Evolutionary conservation across 2,888 invertebrate species (phyloP), one percentile per base, ranked within the genome.

Genomic region (Trypoxylon attenuatum): DNA sequence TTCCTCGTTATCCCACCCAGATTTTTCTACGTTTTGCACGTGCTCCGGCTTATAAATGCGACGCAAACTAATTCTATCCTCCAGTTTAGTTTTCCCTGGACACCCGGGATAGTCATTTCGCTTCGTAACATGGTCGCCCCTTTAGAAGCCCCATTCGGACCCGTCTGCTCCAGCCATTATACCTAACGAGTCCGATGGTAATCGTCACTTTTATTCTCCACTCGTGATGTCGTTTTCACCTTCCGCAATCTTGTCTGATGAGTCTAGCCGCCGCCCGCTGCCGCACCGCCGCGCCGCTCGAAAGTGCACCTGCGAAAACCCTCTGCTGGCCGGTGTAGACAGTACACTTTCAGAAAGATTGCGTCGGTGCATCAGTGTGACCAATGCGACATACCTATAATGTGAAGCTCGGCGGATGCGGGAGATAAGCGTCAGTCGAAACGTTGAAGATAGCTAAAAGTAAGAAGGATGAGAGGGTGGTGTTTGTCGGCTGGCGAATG

Each of bases 311-410:
- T 13, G 13, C 33, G 13, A 33, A 33, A 33, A 33, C 33, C 3
- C 6, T 2, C 13, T 29, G n/a, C 33, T 13, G 13, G 33, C 10
- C n/a, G 33, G 2, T 13, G 33, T 33, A 6, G 10, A 10, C n/a
- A 13, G 33, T 33, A 10, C n/a, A 13, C 33, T 33, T n/a, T 33
- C 33, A 33, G n/a, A 4, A 33, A 33, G 33, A 33, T 64, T 29
- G 43, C 51, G n/a, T n/a, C n/a, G n/a, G n/a, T n/a, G n/a, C n/a
- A n/a, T n/a, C n/a, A n/a, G n/a, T n/a, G n/a, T n/a, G n/a, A n/a
- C n/a, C n/a, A n/a, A n/a, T n/a, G n/a, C n/a, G n/a, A n/a, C n/a
- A n/a, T n/a, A n/a, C n/a, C n/a, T n/a, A n/a, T n/a, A n/a, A n/a
- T n/a, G n/a, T n/a, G n/a, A n/a, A n/a, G n/a, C n/a, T n/a, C n/a